These are phyloP conservation scores for Genyomyrus donnyi DNA, from an alignment of 2,113 vertebrate genomes.

Conservation along the genomic window DNA sequence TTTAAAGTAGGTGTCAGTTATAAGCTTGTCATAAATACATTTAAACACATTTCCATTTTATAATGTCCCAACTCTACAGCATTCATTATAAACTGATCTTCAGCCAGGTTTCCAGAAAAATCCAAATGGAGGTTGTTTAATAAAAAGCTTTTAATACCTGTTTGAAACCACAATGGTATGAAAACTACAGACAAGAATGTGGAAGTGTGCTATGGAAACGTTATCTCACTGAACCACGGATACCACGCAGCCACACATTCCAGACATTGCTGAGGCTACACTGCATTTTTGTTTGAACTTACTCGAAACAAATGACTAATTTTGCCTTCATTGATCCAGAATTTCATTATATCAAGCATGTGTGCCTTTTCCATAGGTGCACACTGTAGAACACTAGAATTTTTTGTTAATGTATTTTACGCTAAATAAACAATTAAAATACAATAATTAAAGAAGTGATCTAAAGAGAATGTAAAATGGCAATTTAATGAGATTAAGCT, in stretches of 20 bases:
- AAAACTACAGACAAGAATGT: neutral
- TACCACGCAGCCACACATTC: neutral
- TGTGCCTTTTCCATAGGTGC: neutral
- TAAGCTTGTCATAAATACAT: neutral
- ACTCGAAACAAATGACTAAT: neutral
- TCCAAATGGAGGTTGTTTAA: neutral
- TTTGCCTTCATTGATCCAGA: neutral
- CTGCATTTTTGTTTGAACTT: neutral
- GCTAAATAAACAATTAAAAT: neutral
- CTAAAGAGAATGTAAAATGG: neutral
- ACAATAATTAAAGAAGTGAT: neutral
- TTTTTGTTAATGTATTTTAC: neutral
- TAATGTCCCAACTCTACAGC: neutral
- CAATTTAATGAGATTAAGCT: neutral
- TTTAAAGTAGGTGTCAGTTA: neutral
- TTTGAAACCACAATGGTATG: neutral
- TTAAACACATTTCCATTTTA: neutral
- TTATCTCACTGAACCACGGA: neutral
- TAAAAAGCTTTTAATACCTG: neutral
- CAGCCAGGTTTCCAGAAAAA: neutral
- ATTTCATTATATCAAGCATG: neutral
- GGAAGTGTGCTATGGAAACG: neutral
- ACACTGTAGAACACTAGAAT: neutral
- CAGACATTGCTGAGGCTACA: neutral
- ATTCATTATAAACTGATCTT: neutral